Conservation (phyloP, 2,113 vertebrate species). For the Tachycineta bicolor region DNA sequence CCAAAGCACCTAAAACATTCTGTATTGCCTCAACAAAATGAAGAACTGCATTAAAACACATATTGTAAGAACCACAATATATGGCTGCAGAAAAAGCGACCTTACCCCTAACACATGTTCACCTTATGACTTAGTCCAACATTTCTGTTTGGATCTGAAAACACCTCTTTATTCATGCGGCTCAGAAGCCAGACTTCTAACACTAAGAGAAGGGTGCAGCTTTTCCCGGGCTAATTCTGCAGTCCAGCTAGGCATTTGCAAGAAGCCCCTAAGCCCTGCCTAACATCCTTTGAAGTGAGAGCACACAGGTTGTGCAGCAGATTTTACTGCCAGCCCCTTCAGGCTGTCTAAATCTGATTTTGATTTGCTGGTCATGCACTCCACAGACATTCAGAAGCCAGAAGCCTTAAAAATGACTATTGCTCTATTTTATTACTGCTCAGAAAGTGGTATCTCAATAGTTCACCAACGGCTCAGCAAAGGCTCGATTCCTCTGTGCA, state of each 20-base stretch:
- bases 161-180: not conserved
- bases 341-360: slow-evolving; percentile 22
- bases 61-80: not conserved
- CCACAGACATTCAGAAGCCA: not conserved
- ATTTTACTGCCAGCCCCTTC: slow-evolving; percentile 17
- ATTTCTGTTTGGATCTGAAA: not conserved
- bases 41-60: not conserved
- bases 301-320: not conserved
- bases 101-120: not conserved
- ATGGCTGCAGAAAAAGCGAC: not conserved
- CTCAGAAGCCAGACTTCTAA: not conserved
- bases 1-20: not conserved
- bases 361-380: not conserved
- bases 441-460: not conserved
- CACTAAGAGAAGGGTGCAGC: not conserved
- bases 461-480: not conserved
- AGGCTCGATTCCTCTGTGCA: not conserved
- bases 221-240: not conserved
- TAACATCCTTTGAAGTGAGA: not conserved
- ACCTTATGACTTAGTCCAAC: not conserved
- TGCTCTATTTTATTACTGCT: slow-evolving; percentile 22
- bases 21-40: not conserved
- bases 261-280: not conserved
- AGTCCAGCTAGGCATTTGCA: not conserved
- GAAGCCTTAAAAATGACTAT: slow-evolving; percentile 10